These are phyloP conservation scores for Thysanoteuthis rhombus DNA, from an alignment of 2,888 invertebrate genomes.

Conservation along the genomic window DNA sequence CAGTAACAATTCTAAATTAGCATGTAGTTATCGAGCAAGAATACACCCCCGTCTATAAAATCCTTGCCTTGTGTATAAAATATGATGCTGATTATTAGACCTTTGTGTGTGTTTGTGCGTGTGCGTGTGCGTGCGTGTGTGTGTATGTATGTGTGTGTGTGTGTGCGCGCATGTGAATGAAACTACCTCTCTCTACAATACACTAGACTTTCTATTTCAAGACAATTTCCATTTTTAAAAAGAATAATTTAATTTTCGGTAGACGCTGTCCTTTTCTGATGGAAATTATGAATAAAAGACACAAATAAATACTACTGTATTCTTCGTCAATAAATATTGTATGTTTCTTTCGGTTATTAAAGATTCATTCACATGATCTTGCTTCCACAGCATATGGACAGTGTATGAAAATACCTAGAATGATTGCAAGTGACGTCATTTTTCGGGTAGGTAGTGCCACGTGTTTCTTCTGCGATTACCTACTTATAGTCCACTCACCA, in stretches of 20 bases:
- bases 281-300: not conserved
- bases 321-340: not conserved
- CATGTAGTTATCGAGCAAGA: too few relatives aligned
- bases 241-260: too few relatives aligned
- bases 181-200: not conserved
- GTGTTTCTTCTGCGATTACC: not conserved
- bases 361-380: not conserved
- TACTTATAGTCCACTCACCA: not conserved
- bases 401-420: not conserved
- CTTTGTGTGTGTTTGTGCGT: too few relatives aligned
- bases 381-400: not conserved
- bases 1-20: too few relatives aligned
- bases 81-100: too few relatives aligned
- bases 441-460: not conserved
- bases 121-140: too few relatives aligned
- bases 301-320: not conserved
- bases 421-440: not conserved
- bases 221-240: not conserved
- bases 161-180: not conserved
- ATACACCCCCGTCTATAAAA: too few relatives aligned
- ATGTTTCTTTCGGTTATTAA: not conserved
- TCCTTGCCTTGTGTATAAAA: too few relatives aligned
- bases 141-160: too few relatives aligned
- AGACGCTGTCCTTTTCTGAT: not conserved
- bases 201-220: not conserved